Evolutionary conservation across 2,888 invertebrate genomes (phyloP), one percentile per base, ranked within the genome.

Genomic region (Hetaerina titia): DNA sequence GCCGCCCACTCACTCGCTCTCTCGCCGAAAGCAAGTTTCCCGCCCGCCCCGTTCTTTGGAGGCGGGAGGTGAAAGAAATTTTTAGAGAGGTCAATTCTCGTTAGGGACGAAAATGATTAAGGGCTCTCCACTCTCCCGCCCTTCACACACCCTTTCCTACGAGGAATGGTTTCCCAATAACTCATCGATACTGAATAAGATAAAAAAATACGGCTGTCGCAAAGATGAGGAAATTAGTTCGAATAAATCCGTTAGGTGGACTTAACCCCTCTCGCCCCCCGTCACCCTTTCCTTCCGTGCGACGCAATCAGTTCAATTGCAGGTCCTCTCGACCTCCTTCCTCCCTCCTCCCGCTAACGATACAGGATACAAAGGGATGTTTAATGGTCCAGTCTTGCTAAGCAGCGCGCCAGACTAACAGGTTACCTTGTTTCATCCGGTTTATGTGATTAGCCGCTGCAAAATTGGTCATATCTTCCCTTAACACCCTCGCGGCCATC

Each of bases 391-490:
- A 19, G 69, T 69, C 8, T 60, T 25, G 69, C 63, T 25, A 5
- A n/a, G 64, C 64, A 19, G 15, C 31, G n/a, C 25, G 31, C 19
- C 31, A n/a, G 63, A 31, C 4, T 56, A 92, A 69, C 57, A 58
- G 69, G n/a, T 92, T 92, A 69, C 45, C n/a, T 57, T 31, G 64
- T 45, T 25, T 58, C 63, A 90, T 56, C 56, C 88, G 63, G 90
- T 64, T 92, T 69, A 92, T 92, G 92, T 92, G 92, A 92, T 92
- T 92, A 81, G 92, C 92, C 64, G 64, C 92, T 69, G 45, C 45
- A 15, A 92, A 69, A 69, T 92, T 31, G 92, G 92, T 92, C 92
- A 92, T 92, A 56, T 45, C 74, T 81, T 25, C 74, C 74, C 31
- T 31, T 81, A 13, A 25, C 74, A 25, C 74, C 31, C 15, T 81